A percentile compares a stretch with the other conserved stretches of the same genome.
Evolutionary conservation across 1,140 invertebrate genomes (phyloP).

Genomic region (Drosophila grimshawi): DNA sequence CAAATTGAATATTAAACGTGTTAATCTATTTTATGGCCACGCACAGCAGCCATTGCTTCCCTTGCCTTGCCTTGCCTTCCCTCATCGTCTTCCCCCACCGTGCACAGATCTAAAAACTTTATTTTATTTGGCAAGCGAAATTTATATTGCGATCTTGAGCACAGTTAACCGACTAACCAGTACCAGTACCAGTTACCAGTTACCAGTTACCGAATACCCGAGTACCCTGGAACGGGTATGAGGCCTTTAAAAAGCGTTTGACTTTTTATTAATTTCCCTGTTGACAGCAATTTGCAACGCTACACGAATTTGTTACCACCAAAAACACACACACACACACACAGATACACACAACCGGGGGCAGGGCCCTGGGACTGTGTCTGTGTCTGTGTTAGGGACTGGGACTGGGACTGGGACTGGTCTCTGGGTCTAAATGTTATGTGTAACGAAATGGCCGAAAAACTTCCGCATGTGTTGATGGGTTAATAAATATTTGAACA

Average conservation of each 20-base stretch:
- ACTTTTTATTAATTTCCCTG: slow-evolving; percentile 83
- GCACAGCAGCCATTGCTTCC: slow-evolving; percentile 13
- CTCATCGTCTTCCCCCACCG: neutral
- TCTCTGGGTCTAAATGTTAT: slow-evolving; percentile 42
- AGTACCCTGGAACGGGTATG: neutral
- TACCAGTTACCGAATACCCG: neutral
- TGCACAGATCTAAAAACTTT: slow-evolving; percentile 22
- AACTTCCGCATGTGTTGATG: slow-evolving; percentile 81
- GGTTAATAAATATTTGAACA: slow-evolving; percentile 82
- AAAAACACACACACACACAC: slow-evolving; percentile 30
- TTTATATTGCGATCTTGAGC: slow-evolving; percentile 45
- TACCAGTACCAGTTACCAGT: slow-evolving; percentile 9
- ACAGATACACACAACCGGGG: slow-evolving; percentile 4
- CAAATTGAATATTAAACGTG: slow-evolving; percentile 81
- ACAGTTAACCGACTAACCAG: neutral
- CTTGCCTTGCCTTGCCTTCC: neutral
- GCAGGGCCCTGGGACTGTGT: neutral
- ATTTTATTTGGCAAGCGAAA: slow-evolving; percentile 62
- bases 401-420: neutral
- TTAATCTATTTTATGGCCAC: slow-evolving; percentile 71
- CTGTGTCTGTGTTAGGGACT: neutral
- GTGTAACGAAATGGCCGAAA: slow-evolving; percentile 73
- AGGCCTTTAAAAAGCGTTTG: slow-evolving; percentile 73
- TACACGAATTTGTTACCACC: slow-evolving; percentile 79
- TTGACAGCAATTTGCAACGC: slow-evolving; percentile 81